Conservation (phyloP, 2,888 invertebrate genomes). For the Cheilosia variabilis region DNA sequence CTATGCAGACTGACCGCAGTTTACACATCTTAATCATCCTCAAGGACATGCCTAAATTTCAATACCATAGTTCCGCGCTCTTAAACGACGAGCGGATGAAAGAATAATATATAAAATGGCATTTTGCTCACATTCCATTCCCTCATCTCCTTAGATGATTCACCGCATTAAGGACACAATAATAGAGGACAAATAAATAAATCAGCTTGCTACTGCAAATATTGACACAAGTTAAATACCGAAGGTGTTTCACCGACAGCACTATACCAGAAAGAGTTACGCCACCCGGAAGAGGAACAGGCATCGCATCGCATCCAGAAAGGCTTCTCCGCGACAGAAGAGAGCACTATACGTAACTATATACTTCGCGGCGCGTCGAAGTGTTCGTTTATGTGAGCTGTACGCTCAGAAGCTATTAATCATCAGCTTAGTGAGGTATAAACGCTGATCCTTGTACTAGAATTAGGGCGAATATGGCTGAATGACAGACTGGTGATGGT, state of each 20-base stretch:
- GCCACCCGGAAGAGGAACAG: not conserved
- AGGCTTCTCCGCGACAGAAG: slow-evolving; percentile 12
- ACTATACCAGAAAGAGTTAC: not conserved
- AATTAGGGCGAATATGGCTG: slow-evolving; percentile 66
- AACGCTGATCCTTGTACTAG: slow-evolving; percentile 78
- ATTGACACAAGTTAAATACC: slow-evolving; percentile 58
- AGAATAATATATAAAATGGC: slow-evolving; percentile 51
- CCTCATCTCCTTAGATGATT: slow-evolving; percentile 3
- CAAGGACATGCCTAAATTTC: slow-evolving; percentile 22
- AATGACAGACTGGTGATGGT: slow-evolving; percentile 39
- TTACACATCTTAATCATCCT: not conserved
- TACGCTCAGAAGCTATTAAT: slow-evolving; percentile 79
- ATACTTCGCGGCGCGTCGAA: slow-evolving; percentile 5
- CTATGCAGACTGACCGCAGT: too few relatives aligned
- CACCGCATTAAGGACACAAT: slow-evolving; percentile 30
- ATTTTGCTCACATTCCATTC: slow-evolving; percentile 28
- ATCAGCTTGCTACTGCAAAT: slow-evolving; percentile 43
- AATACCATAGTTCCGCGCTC: slow-evolving; percentile 22
- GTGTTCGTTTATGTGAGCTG: slow-evolving; percentile 46
- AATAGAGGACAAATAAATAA: not conserved
- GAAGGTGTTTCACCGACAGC: slow-evolving; percentile 38
- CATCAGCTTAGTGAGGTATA: slow-evolving; percentile 82
- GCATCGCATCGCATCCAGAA: not conserved
- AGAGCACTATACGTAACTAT: not conserved
- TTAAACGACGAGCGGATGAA: slow-evolving; percentile 24